phyloP scores from a whole-genome alignment of 2,113 vertebrate species.

The Hoplias malabaricus region DNA sequence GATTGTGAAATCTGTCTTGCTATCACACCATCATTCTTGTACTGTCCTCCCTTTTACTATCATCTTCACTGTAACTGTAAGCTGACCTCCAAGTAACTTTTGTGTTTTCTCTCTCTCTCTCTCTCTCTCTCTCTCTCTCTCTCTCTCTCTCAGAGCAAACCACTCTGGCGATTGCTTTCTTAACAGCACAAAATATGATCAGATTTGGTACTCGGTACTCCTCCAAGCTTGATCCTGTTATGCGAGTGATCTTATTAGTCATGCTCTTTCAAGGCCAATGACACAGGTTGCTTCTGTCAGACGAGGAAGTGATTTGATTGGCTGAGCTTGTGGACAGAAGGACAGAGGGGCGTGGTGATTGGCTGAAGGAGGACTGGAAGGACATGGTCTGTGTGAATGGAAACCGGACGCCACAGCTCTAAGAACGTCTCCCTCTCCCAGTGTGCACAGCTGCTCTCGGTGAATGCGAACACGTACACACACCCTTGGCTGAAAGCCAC shows the following conservation, averaged over 20 bases:
- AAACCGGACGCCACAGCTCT: slow-evolving; percentile 32
- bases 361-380: slow-evolving; percentile 14
- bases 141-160: neutral
- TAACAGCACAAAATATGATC: slow-evolving; percentile 28
- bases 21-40: neutral
- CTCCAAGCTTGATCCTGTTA: slow-evolving; percentile 33
- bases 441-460: slow-evolving; percentile 42
- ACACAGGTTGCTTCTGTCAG: neutral
- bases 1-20: neutral
- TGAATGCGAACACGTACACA: slow-evolving; percentile 27
- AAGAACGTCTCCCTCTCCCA: slow-evolving; percentile 22
- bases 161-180: slow-evolving; percentile 37
- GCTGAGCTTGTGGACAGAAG: slow-evolving; percentile 1
- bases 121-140: neutral
- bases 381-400: slow-evolving; percentile 6
- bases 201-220: slow-evolving; percentile 17
- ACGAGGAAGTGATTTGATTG: neutral
- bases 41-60: neutral
- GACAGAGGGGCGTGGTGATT: neutral
- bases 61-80: neutral
- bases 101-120: neutral
- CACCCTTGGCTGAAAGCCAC: slow-evolving; percentile 21
- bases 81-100: neutral
- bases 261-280: slow-evolving; percentile 20
- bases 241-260: slow-evolving; percentile 33